A percentile compares a stretch with the other conserved stretches of the same genome.
These are phyloP conservation scores for Lepetodrilus schrolli DNA, from an alignment of 2,888 invertebrate genomes.

Conservation along the genomic window DNA sequence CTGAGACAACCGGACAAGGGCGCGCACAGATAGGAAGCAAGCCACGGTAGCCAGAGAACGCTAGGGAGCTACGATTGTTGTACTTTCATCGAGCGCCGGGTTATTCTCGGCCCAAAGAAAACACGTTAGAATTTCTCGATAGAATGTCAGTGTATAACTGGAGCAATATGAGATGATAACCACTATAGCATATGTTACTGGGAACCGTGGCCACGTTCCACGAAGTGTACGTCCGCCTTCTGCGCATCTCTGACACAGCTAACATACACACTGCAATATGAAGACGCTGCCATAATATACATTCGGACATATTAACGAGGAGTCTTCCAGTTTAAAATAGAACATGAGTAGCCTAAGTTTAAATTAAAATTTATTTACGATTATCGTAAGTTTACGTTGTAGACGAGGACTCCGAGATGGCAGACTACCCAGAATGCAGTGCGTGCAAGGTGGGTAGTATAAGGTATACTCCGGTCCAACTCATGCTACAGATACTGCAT, in stretches of 20 bases:
- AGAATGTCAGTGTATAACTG: constrained; percentile 23
- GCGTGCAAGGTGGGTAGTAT: too few relatives aligned
- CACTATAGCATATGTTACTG: constrained; percentile 1
- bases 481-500: neutral
- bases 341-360: too few relatives aligned
- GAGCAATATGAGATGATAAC: constrained; percentile 23
- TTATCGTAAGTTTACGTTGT: too few relatives aligned
- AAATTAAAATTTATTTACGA: too few relatives aligned
- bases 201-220: neutral
- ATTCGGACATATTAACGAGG: too few relatives aligned
- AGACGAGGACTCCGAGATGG: too few relatives aligned
- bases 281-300: too few relatives aligned
- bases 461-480: neutral
- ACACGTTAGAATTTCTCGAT: constrained; percentile 26
- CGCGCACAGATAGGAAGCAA: neutral
- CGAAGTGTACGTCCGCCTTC: too few relatives aligned
- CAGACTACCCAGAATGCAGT: too few relatives aligned
- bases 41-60: neutral
- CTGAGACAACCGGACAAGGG: neutral
- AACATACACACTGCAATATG: too few relatives aligned
- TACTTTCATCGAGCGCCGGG: neutral
- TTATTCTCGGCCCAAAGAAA: constrained; percentile 22
- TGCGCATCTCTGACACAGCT: too few relatives aligned
- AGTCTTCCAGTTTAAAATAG: too few relatives aligned
- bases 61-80: neutral